Evolutionary conservation across 2,113 vertebrate genomes (phyloP), one percentile per base, ranked within the genome.

Genomic region (Cephalopterus ornatus): DNA sequence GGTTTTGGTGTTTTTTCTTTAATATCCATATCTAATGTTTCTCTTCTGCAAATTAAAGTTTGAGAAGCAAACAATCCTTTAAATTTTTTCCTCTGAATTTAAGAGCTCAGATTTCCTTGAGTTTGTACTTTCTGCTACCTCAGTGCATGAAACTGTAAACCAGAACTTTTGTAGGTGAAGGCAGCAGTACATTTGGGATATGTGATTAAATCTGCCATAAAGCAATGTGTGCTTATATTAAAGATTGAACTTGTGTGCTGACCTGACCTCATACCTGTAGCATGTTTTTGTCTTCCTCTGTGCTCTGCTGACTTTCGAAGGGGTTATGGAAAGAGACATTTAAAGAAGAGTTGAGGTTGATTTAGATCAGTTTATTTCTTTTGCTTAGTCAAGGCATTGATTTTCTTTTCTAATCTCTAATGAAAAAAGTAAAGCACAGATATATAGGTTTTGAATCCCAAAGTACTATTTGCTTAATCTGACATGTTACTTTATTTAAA

Each of bases 111-210:
- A 82, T 96, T 95, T 95, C 94, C 66, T 75, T 49, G 88, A 85
- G 67, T 92, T 92, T 92, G 72, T 93, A 81, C 68, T 91, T 96
- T 88, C 68, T 87, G 76, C 52, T 95, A 23, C 83, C 89, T 91
- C 24, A n/a, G 42, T 32, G 23, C 66, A 26, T 59, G 85, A 85
- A 95, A 70, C 92, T 89, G 63, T 85, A 94, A 89, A 87, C 4
- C 77, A 50, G 53, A 91, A 56, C 44, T 87, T 91, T 6, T 32
- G 73, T 72, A 87, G 77, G 68, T 63, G 68, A 44, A 78, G 70
- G 93, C 73, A 92, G 7, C 58, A 9, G 84, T 4, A 10, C 65
- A 6, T 63, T 63, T 87, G 93, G 78, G 70, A 86, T 89, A 53
- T 24, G 67, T 50, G 82, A 85, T 93, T 88, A 76, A 92, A 93